Conservation (phyloP, 2,797 vertebrate genomes). For the Vespertilio murinus region DNA sequence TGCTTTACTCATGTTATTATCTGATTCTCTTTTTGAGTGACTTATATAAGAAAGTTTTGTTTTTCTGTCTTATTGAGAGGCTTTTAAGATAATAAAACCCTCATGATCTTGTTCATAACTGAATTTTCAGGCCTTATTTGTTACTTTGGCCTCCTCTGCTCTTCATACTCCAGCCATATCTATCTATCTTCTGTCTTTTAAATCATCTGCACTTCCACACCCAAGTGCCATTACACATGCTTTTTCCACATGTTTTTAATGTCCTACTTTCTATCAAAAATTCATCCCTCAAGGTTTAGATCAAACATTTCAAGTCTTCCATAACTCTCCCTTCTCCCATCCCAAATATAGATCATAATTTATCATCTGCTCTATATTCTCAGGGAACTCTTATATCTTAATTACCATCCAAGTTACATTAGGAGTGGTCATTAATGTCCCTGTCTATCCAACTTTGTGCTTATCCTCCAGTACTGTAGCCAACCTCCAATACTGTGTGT, state of each 20-base stretch:
- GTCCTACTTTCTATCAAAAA: not conserved
- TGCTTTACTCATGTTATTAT: not conserved
- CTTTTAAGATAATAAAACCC: not conserved
- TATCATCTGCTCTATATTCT: not conserved
- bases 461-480: not conserved
- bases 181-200: not conserved
- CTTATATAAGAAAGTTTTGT: not conserved
- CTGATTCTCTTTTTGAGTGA: not conserved
- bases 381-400: not conserved
- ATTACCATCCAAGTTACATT: not conserved
- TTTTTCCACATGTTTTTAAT: constrained; percentile 39
- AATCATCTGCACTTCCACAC: not conserved
- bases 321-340: not conserved
- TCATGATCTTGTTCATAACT: not conserved
- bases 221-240: not conserved
- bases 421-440: not conserved
- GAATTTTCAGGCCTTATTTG: not conserved
- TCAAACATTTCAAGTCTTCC: not conserved
- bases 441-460: not conserved
- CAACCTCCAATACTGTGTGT: not conserved
- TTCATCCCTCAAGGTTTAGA: not conserved
- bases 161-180: not conserved
- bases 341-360: not conserved
- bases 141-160: not conserved
- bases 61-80: not conserved